Evolutionary conservation across 2,113 vertebrate species (phyloP).

Genomic region (Odobenus rosmarus): DNA sequence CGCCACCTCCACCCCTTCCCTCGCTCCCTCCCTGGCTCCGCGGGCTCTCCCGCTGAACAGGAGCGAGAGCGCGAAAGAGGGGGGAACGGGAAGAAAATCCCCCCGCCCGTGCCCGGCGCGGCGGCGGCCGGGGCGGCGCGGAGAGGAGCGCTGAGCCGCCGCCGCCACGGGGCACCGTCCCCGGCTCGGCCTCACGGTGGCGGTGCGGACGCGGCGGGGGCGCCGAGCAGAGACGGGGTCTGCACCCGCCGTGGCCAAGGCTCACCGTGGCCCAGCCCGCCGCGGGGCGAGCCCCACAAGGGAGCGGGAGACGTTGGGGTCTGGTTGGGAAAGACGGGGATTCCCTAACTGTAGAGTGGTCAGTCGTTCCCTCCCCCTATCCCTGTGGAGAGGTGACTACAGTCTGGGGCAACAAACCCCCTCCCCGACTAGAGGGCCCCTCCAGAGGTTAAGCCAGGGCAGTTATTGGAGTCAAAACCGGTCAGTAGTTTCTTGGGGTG

Average conservation of each 20-base stretch:
- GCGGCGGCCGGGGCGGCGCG: slow-evolving; percentile 23
- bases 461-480: not conserved
- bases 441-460: not conserved
- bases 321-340: not conserved
- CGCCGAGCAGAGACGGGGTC: not conserved
- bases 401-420: not conserved
- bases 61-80: slow-evolving; percentile 76
- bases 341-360: not conserved
- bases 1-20: slow-evolving; percentile 82
- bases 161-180: slow-evolving; percentile 71
- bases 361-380: too few species aligned
- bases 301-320: not conserved
- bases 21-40: slow-evolving; percentile 75
- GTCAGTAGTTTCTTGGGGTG: not conserved
- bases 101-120: slow-evolving; percentile 68
- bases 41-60: slow-evolving; percentile 72
- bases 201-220: slow-evolving; percentile 68
- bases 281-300: not conserved
- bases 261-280: not conserved
- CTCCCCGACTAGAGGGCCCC: not conserved
- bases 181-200: slow-evolving; percentile 78
- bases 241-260: not conserved
- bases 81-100: slow-evolving; percentile 32
- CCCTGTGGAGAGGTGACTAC: not conserved
- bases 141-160: slow-evolving; percentile 33